phyloP scores from a whole-genome alignment of 1,140 invertebrate genomes.

The Drosophila serrata region DNA sequence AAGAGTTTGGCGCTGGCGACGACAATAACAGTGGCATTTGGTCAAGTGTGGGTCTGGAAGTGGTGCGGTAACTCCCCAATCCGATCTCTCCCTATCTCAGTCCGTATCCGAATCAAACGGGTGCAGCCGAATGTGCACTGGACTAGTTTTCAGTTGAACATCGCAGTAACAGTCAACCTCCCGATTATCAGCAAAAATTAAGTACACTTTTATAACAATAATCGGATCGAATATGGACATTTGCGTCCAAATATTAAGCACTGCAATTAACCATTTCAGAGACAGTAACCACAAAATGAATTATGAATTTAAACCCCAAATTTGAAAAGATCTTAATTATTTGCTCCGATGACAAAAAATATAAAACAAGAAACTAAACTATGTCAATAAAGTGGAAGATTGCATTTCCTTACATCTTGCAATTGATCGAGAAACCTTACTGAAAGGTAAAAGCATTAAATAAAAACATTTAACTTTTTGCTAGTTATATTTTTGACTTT shows the following conservation, averaged over 20 bases:
- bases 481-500: not conserved
- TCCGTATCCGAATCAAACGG: not conserved
- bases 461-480: not conserved
- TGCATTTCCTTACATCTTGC: too few species aligned
- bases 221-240: not conserved
- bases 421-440: not conserved
- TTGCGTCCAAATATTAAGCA: not conserved
- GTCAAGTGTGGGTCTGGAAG: constrained; percentile 56
- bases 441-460: not conserved
- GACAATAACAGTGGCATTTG: constrained; percentile 42
- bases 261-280: not conserved
- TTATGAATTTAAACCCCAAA: not conserved
- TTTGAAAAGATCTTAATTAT: not conserved
- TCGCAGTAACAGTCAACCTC: not conserved
- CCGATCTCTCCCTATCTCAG: constrained; percentile 1
- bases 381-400: too few species aligned
- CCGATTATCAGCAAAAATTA: not conserved
- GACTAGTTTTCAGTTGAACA: constrained; percentile 27
- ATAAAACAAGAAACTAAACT: too few species aligned
- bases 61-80: constrained; percentile 29
- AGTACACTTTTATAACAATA: constrained; percentile 1
- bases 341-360: not conserved
- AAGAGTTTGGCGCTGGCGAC: constrained; percentile 38
- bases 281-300: not conserved
- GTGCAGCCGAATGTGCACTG: constrained; percentile 21